phyloP scores from a whole-genome alignment of 1,140 invertebrate genomes.

The Aethina tumida region DNA sequence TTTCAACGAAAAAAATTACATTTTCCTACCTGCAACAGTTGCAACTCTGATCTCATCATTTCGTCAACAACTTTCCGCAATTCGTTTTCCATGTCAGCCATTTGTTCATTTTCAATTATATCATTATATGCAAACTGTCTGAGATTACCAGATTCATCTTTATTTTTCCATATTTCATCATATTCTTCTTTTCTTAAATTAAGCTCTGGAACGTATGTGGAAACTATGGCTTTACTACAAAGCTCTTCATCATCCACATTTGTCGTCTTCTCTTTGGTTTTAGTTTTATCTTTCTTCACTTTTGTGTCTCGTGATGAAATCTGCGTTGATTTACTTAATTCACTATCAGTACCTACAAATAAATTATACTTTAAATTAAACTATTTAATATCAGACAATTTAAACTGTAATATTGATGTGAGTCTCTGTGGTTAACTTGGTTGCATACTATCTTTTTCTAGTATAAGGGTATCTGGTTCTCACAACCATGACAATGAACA shows the following conservation, averaged over 20 bases:
- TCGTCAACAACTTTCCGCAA: conserved; percentile 76
- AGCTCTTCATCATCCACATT: conserved; percentile 43
- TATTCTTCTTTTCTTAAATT: conserved; percentile 52
- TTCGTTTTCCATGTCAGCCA: conserved; percentile 72
- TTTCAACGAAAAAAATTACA: conserved; percentile 7
- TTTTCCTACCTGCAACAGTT: conserved; percentile 65
- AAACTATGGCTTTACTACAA: conserved; percentile 43
- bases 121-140: conserved; percentile 66
- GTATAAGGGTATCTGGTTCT: no score
- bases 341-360: conserved; percentile 54
- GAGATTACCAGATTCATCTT: conserved; percentile 55
- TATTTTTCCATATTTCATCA: conserved; percentile 70
- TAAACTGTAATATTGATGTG: no score
- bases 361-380: no score
- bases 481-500: no score
- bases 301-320: conserved; percentile 69
- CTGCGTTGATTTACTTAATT: conserved; percentile 64
- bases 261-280: conserved; percentile 41
- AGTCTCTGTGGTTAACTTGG: no score
- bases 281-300: conserved; percentile 54
- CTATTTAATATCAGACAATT: no score
- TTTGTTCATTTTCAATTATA: conserved; percentile 75
- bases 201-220: conserved; percentile 47
- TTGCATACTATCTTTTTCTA: no score
- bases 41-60: conserved; percentile 73